Base-by-base conservation (phyloP, 2,888 invertebrate species). In the Thecophora atra region DNA sequence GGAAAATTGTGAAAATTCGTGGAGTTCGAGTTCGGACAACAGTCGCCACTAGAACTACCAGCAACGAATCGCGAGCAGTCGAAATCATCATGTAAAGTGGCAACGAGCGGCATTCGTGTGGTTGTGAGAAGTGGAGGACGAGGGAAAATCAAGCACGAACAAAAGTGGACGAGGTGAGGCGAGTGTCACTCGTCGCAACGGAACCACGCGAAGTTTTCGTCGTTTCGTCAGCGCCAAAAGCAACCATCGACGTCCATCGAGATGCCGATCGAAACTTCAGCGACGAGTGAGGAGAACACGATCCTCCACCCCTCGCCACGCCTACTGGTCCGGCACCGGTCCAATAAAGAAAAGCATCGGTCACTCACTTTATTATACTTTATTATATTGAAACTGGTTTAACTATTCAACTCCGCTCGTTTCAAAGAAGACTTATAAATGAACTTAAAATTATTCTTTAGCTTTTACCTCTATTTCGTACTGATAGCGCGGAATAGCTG, bases 1-100 rank as follows among this genome's bases (percentile, higher is more conserved):
- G 70, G 62, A 52, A 70, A 70, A 70, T 69, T 62, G 70, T 70
- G 51, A 58, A 52, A 70, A 70, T 63, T 70, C 52, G 42, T 63
- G 63, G 63, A 70, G 26, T 63, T 52, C 68, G 24, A 26, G 28
- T 19, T 37, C 17, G 24, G 63, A 54, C 30, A 54, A 5, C 37
- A 60, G 24, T 26, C 30, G 13, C 47, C 6, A n/a, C 11, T 2
- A 47, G 13, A 52, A 67, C 30, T 26, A 56, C 54, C 30, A 54
- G 37, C 6, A 67, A 52, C 54, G 28, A 58, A 24, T 58, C 28
- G 28, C 26, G 24, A 24, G 17, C 58, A 58, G 26, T 28, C 24
- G 13, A 58, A 68, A 68, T 58, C 44, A 44, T 58, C 68, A 42
- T 58, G 56, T 54, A 68, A 68, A 68, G 44, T 68, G 66, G 52